Evolutionary conservation across 1,140 invertebrate genomes (phyloP).

Genomic region (Sinella curviseta): DNA sequence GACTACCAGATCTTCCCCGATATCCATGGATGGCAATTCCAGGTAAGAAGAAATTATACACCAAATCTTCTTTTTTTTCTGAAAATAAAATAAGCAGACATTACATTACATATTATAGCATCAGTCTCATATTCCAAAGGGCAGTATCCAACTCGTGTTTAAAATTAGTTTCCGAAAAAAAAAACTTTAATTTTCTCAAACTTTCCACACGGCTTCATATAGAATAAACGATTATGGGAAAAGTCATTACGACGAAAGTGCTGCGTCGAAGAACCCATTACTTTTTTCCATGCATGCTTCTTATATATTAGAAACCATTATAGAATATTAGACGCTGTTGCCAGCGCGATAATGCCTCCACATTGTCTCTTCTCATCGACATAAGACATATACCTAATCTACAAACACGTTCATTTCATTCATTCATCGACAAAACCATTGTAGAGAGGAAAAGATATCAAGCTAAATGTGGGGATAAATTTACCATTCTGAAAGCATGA

Average conservation of each 20-base stretch:
- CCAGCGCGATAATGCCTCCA: background rate
- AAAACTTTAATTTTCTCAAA: background rate
- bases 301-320: background rate
- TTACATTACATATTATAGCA: background rate
- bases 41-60: slow-evolving; percentile 68
- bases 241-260: background rate
- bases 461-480: slow-evolving; percentile 16
- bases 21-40: slow-evolving; percentile 98
- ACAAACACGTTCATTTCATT: background rate
- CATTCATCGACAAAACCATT: slow-evolving; percentile 15
- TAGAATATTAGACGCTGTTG: no score
- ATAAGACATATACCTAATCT: background rate
- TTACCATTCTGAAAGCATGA: slow-evolving; percentile 13
- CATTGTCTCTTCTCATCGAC: background rate
- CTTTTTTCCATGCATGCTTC: background rate
- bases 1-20: slow-evolving; percentile 64
- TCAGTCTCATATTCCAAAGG: background rate
- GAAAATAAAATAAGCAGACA: background rate
- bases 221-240: background rate
- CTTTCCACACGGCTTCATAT: no score
- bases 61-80: slow-evolving; percentile 19
- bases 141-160: no score
- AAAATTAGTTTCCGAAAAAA: background rate
- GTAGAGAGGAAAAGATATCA: slow-evolving; percentile 20
- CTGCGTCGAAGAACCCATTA: background rate